Evolutionary conservation across 2,113 vertebrate species (phyloP), one percentile per base, ranked within the genome.

Genomic region (Columbina picui): DNA sequence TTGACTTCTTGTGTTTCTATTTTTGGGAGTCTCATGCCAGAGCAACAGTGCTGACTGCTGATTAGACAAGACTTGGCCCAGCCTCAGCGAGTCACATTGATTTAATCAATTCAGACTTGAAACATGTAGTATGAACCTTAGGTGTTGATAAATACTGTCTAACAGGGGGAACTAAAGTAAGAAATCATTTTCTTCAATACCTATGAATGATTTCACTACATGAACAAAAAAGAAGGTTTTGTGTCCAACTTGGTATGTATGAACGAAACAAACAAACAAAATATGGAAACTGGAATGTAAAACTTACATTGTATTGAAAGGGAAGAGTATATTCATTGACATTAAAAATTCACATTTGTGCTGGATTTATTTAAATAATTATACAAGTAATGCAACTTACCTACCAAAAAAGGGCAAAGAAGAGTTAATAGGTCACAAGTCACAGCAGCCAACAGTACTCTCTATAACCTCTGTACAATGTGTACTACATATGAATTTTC

Each of bases 1-100:
- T 94, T 96, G 88, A 93, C 92, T 97, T 96, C 97, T 97, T 93
- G 70, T 26, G 41, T 91, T 97, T 94, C 96, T 95, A 93, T 91
- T 97, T 96, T 94, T 91, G 96, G 94, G 68, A 91, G 41, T 77
- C 60, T 92, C 94, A 49, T 60, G 75, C 83, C 94, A 92, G 41
- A 89, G 50, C 84, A 89, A 59, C 83, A 82, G 78, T 43, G 76
- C 77, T 93, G 78, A 74, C 84, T 86, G 88, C 69, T 96, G 94
- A 95, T 85, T 95, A 94, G 89, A 73, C 71, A 84, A 83, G 87
- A 89, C 79, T 94, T 96, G 80, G 20, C 87, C 60, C 60, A 67
- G 59, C 41, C 71, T 92, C 78, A 84, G 93, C 1, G 0, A 86
- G 69, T 71, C 79, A 55, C 52, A 26, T 88, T 89, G 89, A 80